Evolutionary conservation across 2,113 vertebrate species (phyloP), one percentile per base, ranked within the genome.

Genomic region (Equus przewalskii): DNA sequence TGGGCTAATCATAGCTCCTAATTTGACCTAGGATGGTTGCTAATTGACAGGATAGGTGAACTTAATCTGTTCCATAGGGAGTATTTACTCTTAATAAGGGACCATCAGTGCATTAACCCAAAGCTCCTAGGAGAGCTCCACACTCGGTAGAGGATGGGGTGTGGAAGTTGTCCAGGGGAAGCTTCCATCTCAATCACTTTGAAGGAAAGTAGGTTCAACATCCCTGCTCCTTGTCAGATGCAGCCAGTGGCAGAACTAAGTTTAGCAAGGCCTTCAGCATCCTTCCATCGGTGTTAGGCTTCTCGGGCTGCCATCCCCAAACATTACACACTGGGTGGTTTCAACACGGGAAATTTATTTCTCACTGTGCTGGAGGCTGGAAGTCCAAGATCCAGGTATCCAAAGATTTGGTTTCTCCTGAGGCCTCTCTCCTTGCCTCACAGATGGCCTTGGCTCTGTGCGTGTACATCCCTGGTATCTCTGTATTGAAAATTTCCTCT

Each of bases 291-390:
- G 7, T 7, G 21, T 46, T 6, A 6, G 24, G 44, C 28, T 21
- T 30, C 51, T 1, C 2, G 1, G 0, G 62, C 11, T 2, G 14
- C 65, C 4, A 2, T 1, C 2, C 4, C 24, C 6, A 1, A 49
- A 24, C 0, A 7, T 44, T 6, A 1, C 1, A 10, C 19, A 7
- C 44, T 3, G 30, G 49, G 36, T 2, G 41, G 5, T 33, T 8
- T 16, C 46, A 6, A 4, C 4, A 1, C 10, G 41, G 41, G 46
- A 24, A 2, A 2, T 9, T 5, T 0, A 2, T 56, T 2, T 10
- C 44, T 70, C 12, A 0, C 9, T 5, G 30, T 4, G 36, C 65
- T 33, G 14, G 28, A 81, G 64, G 46, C 73, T 2, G 3, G 18
- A 64, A 46, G 16, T 28, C 46, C 69, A 18, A 1, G 46, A 6